phyloP scores from a whole-genome alignment of 2,888 invertebrate genomes.

The Caenorhabditis panamensis region DNA sequence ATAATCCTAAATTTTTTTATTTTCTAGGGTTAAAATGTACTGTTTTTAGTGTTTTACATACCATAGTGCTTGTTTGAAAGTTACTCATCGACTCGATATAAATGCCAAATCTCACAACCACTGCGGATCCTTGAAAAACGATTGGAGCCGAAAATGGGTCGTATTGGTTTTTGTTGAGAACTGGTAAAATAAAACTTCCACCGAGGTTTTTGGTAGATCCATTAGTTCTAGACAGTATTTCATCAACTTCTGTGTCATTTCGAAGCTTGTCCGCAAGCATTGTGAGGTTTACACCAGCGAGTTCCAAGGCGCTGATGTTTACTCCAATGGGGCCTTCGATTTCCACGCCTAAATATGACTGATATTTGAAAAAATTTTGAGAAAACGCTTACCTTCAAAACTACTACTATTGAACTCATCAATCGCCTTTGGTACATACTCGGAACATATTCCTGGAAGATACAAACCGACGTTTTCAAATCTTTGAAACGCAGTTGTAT shows the following conservation, averaged over 20 bases:
- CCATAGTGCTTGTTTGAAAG: conserved; percentile 81
- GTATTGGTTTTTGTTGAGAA: conserved; percentile 79
- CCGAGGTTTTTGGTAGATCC: conserved; percentile 73
- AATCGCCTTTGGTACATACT: conserved; percentile 77
- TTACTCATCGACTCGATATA: conserved; percentile 81
- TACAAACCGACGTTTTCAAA: conserved; percentile 75
- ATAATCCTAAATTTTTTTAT: conserved; percentile 74
- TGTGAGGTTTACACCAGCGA: conserved; percentile 78
- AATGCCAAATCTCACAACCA: conserved; percentile 80
- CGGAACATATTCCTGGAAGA: conserved; percentile 78
- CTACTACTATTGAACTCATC: conserved; percentile 77
- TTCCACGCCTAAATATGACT: conserved; percentile 68
- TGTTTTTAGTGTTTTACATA: conserved; percentile 41
- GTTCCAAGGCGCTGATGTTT: conserved; percentile 77
- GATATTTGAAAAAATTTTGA: neutral
- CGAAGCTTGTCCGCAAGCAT: conserved; percentile 79
- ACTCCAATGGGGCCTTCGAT: conserved; percentile 80
- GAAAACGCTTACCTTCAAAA: conserved; percentile 73
- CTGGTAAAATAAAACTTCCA: conserved; percentile 78
- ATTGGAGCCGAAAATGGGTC: conserved; percentile 80
- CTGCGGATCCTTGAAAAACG: conserved; percentile 77
- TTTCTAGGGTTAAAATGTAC: too few relatives aligned
- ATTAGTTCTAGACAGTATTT: conserved; percentile 77
- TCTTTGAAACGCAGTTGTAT: conserved; percentile 67
- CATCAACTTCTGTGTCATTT: conserved; percentile 81